These are phyloP conservation scores for Phenganax marumi DNA, from an alignment of 92 coral and sea anemone species.

Conservation along the genomic window DNA sequence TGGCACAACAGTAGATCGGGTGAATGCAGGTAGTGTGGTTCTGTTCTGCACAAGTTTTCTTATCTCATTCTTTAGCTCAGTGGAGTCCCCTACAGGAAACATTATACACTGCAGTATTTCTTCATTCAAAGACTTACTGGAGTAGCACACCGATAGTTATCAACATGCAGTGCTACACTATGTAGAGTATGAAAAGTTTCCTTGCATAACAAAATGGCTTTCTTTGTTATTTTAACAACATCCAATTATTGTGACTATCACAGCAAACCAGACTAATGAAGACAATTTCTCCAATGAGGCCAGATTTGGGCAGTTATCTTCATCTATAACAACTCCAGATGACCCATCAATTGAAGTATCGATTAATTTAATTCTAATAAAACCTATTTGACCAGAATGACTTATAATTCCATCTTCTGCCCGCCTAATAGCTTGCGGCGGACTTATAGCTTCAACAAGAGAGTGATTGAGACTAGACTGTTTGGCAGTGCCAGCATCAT, in stretches of 20 bases:
- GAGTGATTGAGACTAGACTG: background rate
- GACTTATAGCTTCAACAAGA: background rate
- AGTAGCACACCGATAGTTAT: no score
- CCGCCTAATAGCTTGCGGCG: background rate
- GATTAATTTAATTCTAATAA: background rate
- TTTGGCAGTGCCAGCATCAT: constrained; percentile 8
- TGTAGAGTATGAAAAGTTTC: no score
- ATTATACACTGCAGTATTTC: background rate
- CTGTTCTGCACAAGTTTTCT: background rate
- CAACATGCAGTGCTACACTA: no score
- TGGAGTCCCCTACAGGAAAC: background rate
- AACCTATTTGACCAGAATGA: background rate
- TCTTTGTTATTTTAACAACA: background rate
- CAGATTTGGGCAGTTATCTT: background rate
- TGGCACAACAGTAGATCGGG: background rate
- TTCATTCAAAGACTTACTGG: no score
- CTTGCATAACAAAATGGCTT: no score
- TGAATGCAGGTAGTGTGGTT: background rate
- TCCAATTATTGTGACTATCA: background rate
- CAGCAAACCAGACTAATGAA: constrained; percentile 2
- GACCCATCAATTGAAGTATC: background rate
- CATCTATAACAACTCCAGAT: background rate
- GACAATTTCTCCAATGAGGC: background rate
- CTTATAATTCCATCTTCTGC: background rate
- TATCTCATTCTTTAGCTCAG: background rate